Conservation (phyloP, 37 sponge, comb jelly and placozoan genomes). For the Halisarca cf. caerulea region DNA sequence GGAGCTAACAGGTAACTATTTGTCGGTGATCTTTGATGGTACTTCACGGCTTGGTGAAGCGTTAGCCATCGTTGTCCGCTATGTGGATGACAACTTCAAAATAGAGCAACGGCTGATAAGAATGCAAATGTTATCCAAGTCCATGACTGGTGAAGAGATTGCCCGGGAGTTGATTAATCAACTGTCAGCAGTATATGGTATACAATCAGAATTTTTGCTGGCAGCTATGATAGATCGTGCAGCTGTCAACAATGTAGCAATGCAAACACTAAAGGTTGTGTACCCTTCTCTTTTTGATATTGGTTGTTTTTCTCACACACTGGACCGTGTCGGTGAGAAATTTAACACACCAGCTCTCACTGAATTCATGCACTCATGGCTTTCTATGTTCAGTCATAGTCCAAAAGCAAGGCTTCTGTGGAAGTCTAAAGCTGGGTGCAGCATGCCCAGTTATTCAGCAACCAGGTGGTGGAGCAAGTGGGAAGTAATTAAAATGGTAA, state of each 20-base stretch:
- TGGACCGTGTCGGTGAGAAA: slow-evolving; percentile 42
- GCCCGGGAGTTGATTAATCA: no score
- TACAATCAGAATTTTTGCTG: not conserved
- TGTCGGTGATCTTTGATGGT: slow-evolving; percentile 36
- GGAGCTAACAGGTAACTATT: not conserved
- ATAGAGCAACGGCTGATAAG: slow-evolving; percentile 22
- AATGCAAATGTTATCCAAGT: slow-evolving; percentile 14
- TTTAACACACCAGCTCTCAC: slow-evolving; percentile 16
- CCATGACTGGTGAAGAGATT: slow-evolving; percentile 10
- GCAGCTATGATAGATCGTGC: slow-evolving; percentile 36
- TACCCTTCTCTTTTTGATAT: slow-evolving; percentile 21
- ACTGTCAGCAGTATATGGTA: no score
- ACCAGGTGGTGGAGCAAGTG: slow-evolving; percentile 69
- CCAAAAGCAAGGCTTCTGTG: slow-evolving; percentile 35
- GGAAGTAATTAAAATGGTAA: slow-evolving; percentile 40
- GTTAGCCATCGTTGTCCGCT: slow-evolving; percentile 34
- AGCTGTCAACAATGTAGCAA: no score
- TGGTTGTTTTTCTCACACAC: slow-evolving; percentile 49
- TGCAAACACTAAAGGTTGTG: slow-evolving; percentile 14
- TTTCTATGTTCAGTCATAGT: slow-evolving; percentile 53
- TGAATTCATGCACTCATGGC: no score
- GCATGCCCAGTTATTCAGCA: slow-evolving; percentile 36
- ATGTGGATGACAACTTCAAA: not conserved
- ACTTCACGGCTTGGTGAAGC: slow-evolving; percentile 54
- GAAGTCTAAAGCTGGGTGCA: slow-evolving; percentile 26